Base-by-base conservation (phyloP, 2,888 invertebrate species). In the Cylloceria caligata region DNA sequence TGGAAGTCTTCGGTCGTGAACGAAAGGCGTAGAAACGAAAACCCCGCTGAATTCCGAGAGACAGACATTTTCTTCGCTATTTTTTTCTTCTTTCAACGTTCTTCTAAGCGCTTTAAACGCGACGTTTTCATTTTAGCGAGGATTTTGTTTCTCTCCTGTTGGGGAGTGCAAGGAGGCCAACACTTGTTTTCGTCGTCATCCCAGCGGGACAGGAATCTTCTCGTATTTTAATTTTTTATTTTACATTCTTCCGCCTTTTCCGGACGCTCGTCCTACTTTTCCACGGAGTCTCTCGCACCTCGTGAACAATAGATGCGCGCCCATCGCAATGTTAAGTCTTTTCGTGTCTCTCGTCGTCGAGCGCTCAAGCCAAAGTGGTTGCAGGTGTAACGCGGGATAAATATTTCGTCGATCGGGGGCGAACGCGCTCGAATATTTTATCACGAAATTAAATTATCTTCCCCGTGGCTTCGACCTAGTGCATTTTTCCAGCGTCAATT, bases 1-100 rank as follows among this genome's bases (percentile, higher is more conserved):
- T 45, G 42, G 24, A 27, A 65, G 30, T 45, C 45, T 60, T 74
- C 67, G 77, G 64, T 24, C 7, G 65, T n/a, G 74, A 78, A 81
- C 4, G n/a, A n/a, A 84, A 78, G 75, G 72, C 49, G 64, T 80
- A 76, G 67, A 80, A 86, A 83, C 34, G 78, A 80, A 80, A 80
- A 84, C 81, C 47, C 19, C 47, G 4, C 49, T 34, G 47, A 49
- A 64, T 64, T 42, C 39, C 65, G 57, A 9, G 30, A 57, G 55
- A 57, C 55, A 57, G 30, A 16, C 34, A 60, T 60, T 60, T 60
- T 34, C 34, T 34, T 34, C 4, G 57, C 9, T 36, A 7, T 57
- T 57, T 55, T 30, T 55, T 30, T 69, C 21, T 64, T 65, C 64
- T 71, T 64, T 55, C 34, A 71, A 77, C 71, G 64, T 30, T 64